Percentiles rank a stretch among this genome's conserved stretches.
Conservation (phyloP, 2,113 vertebrate genomes). For the Leptosomus discolor region DNA sequence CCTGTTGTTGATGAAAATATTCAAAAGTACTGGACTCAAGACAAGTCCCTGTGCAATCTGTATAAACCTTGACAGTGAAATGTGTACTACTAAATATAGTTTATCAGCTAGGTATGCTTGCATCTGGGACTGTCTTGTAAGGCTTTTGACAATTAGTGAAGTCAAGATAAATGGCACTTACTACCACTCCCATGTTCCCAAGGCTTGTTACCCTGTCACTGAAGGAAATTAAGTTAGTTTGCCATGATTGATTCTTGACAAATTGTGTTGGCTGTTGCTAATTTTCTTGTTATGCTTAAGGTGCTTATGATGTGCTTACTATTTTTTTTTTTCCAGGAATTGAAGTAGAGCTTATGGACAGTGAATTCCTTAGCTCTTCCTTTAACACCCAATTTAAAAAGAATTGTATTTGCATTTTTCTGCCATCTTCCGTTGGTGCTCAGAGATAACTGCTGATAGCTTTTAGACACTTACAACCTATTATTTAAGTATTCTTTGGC, state of each 20-base stretch:
- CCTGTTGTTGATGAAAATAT: background rate
- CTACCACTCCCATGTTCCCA: background rate
- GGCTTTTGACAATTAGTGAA: background rate
- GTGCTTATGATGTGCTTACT: background rate
- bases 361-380: background rate
- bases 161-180: background rate
- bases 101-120: background rate
- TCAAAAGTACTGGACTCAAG: background rate
- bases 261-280: background rate
- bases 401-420: background rate
- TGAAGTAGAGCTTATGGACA: background rate
- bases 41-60: background rate
- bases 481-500: background rate
- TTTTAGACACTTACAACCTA: background rate
- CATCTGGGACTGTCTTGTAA: background rate
- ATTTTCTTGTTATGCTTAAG: background rate
- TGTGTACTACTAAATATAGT: background rate
- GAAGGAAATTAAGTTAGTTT: background rate
- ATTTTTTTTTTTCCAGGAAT: background rate
- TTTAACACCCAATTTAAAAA: background rate
- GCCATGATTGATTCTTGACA: background rate
- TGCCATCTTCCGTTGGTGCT: background rate
- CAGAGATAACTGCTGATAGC: background rate
- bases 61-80: background rate
- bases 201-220: background rate